Conservation (phyloP, 1,140 invertebrate species). For the Meloidogyne floridensis region DNA sequence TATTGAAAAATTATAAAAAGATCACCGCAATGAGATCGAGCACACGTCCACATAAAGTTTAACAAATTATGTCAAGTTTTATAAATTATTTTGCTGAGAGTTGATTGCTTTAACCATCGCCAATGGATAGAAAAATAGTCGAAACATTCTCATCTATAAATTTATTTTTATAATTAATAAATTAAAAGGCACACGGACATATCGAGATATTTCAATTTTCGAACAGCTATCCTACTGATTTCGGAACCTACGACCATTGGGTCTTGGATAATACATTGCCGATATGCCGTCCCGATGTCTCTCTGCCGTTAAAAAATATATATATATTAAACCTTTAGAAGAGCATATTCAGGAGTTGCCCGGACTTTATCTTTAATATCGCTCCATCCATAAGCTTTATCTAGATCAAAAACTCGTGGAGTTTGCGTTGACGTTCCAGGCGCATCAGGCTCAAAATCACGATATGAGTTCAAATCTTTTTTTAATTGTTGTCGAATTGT, state of each 20-base stretch:
- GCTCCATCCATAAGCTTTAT: not conserved
- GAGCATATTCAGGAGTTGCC: conserved; percentile 9
- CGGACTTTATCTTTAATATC: conserved; percentile 7
- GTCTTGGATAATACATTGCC: too few relatives aligned
- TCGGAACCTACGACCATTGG: too few relatives aligned
- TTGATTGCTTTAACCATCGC: not conserved
- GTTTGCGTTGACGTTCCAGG: not conserved
- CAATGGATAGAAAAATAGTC: conserved; percentile 29
- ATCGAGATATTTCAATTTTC: too few relatives aligned
- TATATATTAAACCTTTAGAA: conserved; percentile 14
- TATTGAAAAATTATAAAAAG: not conserved
- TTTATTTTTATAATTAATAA: not conserved
- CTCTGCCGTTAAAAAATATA: too few relatives aligned
- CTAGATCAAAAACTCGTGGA: not conserved
- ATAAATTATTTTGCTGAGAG: too few relatives aligned
- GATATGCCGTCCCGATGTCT: too few relatives aligned
- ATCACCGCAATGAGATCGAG: not conserved
- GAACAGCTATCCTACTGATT: too few relatives aligned
- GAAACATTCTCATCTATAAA: conserved; percentile 20
- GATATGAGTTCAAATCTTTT: conserved; percentile 9
- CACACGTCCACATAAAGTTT: not conserved
- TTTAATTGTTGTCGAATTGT: not conserved
- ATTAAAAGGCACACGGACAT: too few relatives aligned
- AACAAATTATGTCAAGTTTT: too few relatives aligned
- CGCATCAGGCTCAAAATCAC: not conserved